Base-by-base conservation (phyloP, 1,140 invertebrate species). In the Solen grandis region DNA sequence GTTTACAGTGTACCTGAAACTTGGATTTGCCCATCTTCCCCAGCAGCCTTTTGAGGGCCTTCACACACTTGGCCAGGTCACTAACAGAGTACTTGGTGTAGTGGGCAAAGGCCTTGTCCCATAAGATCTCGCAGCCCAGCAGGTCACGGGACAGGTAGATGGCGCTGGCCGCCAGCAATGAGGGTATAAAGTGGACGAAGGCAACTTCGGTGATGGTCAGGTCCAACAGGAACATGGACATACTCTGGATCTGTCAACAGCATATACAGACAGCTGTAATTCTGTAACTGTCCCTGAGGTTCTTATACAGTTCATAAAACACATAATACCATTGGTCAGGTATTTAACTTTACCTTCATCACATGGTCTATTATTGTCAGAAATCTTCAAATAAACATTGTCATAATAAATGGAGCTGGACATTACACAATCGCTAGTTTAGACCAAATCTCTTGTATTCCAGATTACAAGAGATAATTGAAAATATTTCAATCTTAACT, bases 51-150 rank as follows among this genome's bases (percentile, higher is more conserved):
- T 73, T 60, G 33, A 85, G 57, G 19, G 76, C 50, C 16, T 68
- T 65, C 1, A 81, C 76, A 74, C 85, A 82, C 10, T 33, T 25
- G 2, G 29, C n/a, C 1, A 88, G 66, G 50, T 87, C 84, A 13
- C 82, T 76, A 52, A 83, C 76, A 0, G 81, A 81, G 59, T 88
- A 87, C 46, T 84, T 85, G 59, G 81, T 87, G 75, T 87, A 87
- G 55, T 82, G 84, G 2, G 80, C 69, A 46, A 87, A 75, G 3
- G 50, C 69, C 2, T 78, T 41, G 38, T 84, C 83, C 87, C 87
- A 88, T 3, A 63, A 8, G 1, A 78, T 38, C 2, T 62, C 75
- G n/a, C 66, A 60, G 8, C 77, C 72, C 14, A 80, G 65, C 19
- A 88, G 52, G 25, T 76, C 79, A 14, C 87, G 79, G 22, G 86